Base-by-base conservation (phyloP, 2,113 vertebrate species). In the Urocynchramus pylzowi region DNA sequence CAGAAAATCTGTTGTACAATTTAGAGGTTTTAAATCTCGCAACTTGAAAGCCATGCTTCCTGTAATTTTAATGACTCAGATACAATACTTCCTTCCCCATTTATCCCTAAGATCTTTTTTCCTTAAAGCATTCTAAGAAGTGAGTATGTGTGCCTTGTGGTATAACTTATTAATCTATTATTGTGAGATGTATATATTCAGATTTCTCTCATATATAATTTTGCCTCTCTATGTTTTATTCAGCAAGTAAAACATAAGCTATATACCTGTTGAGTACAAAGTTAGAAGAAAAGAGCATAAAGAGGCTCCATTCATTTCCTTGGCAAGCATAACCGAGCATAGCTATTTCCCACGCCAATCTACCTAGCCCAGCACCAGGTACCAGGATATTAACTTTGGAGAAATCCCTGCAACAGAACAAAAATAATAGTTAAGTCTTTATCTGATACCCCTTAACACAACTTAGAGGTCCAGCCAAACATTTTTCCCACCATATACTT, bases 221-320 rank as follows among this genome's bases (percentile, higher is more conserved):
- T 84, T 86, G 68, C 90, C 92, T 96, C 54, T 31, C 69, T 89
- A 69, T 9, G 19, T 90, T 74, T 91, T 52, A 85, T 52, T 61
- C 63, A 95, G 64, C 59, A 96, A 96, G 83, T 93, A 89, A 97
- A 95, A 92, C 81, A 84, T 97, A 97, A 97, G 87, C 83, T 96
- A 96, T 98, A 90, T 99, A 99, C 99, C 99, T 99, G 98, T 99
- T 99, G 83, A 99, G 98, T 94, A 99, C 98, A 98, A 99, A 99
- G 98, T 99, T 99, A 93, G 99, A 99, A 97, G 99, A 99, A 98
- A 99, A 99, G 93, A 99, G 99, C 99, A 99, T 99, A 98, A 99
- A 99, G 98, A 99, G 99, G 97, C 99, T 99, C 99, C 99, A 99
- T 97, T 99, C 99, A 89, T 99, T 99, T 97, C 99, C 99, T 98